Evolutionary conservation across 1,140 invertebrate species (phyloP), one percentile per base, ranked within the genome.

Genomic region (Brachionus plicatilis): DNA sequence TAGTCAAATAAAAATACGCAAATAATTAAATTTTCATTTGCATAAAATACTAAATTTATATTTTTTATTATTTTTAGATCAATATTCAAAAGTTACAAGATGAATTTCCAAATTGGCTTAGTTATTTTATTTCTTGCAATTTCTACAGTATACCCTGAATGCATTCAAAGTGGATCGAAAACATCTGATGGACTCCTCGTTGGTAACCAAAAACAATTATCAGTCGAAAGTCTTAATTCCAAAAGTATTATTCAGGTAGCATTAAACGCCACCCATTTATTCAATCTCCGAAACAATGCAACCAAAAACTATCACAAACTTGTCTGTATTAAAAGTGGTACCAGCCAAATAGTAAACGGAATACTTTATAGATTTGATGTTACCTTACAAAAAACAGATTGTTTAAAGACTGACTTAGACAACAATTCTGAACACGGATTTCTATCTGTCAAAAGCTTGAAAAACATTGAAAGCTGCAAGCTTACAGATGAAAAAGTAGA

Each of bases 321-420:
- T 9, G 47, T 29, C 27, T 76, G 72, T 50, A 76, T 76, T n/a
- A 76, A 76, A 33, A 76, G 72, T 76, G 72, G 72, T 27, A 50
- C 72, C 14, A 50, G 17, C 27, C 72, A 76, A 76, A 20, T 76
- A 47, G 72, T 76, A 12, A 14, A 24, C 27, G 72, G 72, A n/a
- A 20, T 50, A 14, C 0, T 50, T 1, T 76, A 76, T 27, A 76
- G 20, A 76, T 50, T 76, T 27, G 27, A 76, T 50, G 68, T 72
- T 17, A 41, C 68, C 7, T 45, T 72, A 72, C 68, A 72, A 43
- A 72, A 72, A 43, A 72, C 68, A 20, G 7, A 72, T 17, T 72
- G 68, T 20, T 24, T 72, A 72, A 72, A 72, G 9, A 17, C 5
- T n/a, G 68, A 72, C 20, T 72, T 72, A 24, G 17, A 20, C 11